Evolutionary conservation across 1,140 invertebrate species (phyloP), one percentile per base, ranked within the genome.

Genomic region (Halesus radiatus): DNA sequence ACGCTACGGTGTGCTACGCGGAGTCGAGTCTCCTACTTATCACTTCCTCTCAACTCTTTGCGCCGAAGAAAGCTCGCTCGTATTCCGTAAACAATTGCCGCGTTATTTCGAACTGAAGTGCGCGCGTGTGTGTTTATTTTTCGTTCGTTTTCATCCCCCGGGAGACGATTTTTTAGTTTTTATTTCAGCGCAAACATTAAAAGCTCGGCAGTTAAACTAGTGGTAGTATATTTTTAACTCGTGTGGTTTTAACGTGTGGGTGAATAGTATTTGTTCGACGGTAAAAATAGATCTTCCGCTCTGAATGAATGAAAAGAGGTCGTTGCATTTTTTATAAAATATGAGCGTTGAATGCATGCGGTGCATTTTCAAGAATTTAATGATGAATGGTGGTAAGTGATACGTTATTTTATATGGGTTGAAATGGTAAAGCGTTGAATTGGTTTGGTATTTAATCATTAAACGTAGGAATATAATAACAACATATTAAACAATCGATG

Each of bases 1-100:
- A 18, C 15, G 76, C 76, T 78, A 78, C 76, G 76, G 52, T 78
- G 76, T 68, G 37, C 62, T 70, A 70, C 76, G 76, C 22, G 32
- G 76, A 23, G 50, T 66, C 37, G 66, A 32, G 32, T 18, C 22
- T n/a, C 37, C 32, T 16, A 23, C 18, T 23, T 29, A 64, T 45
- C n/a, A 70, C 22, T 32, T 29, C 62, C 62, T 26, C 23, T 3
- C 15, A 29, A 64, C 18, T 16, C 15, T 68, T 45, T 50, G n/a
- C 32, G 8, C 18, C n/a, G 22, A 64, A 64, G 60, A 22, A 23
- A 23, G 22, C 37, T 20, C 66, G 13, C 66, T 5, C 18, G 6
- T 18, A 52, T 16, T 64, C 18, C 16, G 32, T 45, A 6, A 70
- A 64, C 23, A 45, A 32, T 32, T 66, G 32, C 37, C 32, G 37